These are phyloP conservation scores for Anthrax anthrax DNA, from an alignment of 2,888 invertebrate species.

Conservation along the genomic window DNA sequence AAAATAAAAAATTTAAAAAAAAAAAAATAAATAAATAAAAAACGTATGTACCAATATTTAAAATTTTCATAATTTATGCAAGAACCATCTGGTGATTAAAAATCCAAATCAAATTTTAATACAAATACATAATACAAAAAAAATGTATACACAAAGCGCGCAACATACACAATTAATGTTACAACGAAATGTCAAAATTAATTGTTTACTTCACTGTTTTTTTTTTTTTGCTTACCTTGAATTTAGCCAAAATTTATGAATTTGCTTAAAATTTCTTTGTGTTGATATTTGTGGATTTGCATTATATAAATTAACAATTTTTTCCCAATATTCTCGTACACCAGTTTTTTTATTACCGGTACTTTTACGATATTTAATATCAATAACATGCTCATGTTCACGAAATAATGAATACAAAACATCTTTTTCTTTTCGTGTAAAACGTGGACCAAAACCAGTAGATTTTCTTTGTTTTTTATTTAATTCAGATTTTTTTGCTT, in stretches of 20 bases:
- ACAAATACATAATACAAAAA: no score
- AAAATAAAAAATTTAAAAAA: constrained; percentile 1
- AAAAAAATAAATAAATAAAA: not conserved
- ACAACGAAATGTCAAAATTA: no score
- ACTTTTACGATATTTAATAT: constrained; percentile 31
- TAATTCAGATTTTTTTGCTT: no score
- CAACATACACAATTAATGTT: no score
- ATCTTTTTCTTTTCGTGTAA: constrained; percentile 31
- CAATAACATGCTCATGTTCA: constrained; percentile 30
- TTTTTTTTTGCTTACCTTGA: constrained; percentile 21
- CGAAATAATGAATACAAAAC: constrained; percentile 28
- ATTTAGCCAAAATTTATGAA: constrained; percentile 34
- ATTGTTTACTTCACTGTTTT: not conserved
- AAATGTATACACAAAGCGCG: no score
- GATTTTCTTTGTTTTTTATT: no score
- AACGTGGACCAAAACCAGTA: constrained; percentile 19
- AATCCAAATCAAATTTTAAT: no score
- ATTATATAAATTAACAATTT: constrained; percentile 29
- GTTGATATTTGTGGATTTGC: constrained; percentile 25
- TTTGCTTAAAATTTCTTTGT: constrained; percentile 30
- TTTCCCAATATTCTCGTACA: constrained; percentile 32
- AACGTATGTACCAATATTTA: no score
- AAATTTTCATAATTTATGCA: no score
- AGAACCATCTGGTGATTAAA: no score
- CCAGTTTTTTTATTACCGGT: constrained; percentile 24